phyloP scores from a whole-genome alignment of 1,140 invertebrate genomes.

The Drosophila punjabiensis region DNA sequence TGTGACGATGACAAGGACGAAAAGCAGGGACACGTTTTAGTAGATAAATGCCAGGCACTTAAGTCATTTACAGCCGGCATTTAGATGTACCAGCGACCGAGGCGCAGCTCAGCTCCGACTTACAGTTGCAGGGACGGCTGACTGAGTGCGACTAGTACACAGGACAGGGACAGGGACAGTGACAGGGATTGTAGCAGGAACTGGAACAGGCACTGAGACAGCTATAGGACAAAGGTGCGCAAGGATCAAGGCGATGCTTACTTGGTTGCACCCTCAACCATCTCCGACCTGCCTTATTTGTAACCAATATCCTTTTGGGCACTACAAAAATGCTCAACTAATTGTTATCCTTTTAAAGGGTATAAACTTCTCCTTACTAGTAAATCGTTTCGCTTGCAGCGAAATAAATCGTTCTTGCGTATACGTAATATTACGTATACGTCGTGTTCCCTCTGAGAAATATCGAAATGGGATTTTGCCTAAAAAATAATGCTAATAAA shows the following conservation, averaged over 20 bases:
- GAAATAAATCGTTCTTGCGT: no score
- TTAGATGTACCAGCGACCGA: slow-evolving; percentile 36
- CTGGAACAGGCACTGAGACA: neutral
- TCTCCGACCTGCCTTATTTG: neutral
- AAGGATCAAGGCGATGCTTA: neutral
- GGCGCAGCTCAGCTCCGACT: slow-evolving; percentile 17
- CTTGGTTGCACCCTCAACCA: neutral
- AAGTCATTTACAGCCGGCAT: slow-evolving; percentile 74
- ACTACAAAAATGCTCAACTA: neutral
- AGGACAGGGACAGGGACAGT: neutral
- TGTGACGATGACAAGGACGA: slow-evolving; percentile 52
- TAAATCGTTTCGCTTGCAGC: no score
- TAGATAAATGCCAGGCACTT: slow-evolving; percentile 79
- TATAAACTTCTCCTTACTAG: no score
- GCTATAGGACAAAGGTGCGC: neutral
- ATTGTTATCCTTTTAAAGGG: neutral
- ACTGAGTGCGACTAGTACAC: neutral
- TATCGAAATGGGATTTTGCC: no score
- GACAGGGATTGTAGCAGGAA: neutral
- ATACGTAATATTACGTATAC: no score
- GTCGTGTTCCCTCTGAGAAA: no score
- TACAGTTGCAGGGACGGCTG: slow-evolving; percentile 9
- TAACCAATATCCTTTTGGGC: neutral
- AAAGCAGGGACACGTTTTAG: slow-evolving; percentile 64
- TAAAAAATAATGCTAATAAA: no score